Percentiles rank a stretch among this genome's conserved stretches.
These are phyloP conservation scores for Globodera rostochiensis DNA, from an alignment of 1,140 invertebrate genomes.

Conservation along the genomic window DNA sequence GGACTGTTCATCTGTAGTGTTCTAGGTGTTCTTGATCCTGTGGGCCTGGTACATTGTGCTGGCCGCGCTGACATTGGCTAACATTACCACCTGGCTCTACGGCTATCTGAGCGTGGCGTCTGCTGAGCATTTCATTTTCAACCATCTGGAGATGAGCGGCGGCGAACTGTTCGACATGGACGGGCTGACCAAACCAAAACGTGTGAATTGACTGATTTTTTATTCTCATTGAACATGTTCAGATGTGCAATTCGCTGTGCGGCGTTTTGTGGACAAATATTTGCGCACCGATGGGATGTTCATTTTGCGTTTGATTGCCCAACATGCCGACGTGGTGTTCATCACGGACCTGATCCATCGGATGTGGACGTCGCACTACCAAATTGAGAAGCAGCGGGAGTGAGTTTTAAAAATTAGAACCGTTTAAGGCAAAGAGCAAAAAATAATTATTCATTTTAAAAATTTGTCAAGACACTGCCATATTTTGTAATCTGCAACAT, in stretches of 20 bases:
- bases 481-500: background rate
- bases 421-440: background rate
- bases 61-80: slow-evolving; percentile 49
- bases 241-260: slow-evolving; percentile 52
- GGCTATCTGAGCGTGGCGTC: slow-evolving; percentile 55
- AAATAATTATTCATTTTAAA: background rate
- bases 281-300: slow-evolving; percentile 58
- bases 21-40: slow-evolving; percentile 53
- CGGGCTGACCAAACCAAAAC: background rate
- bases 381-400: slow-evolving; percentile 56
- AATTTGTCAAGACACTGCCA: background rate
- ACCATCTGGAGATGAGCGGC: slow-evolving; percentile 62
- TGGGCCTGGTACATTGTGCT: slow-evolving; percentile 61
- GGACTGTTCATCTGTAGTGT: slow-evolving; percentile 34
- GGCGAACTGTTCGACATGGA: slow-evolving; percentile 45
- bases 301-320: slow-evolving; percentile 57
- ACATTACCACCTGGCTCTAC: slow-evolving; percentile 56
- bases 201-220: background rate
- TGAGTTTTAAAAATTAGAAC: slow-evolving; percentile 10
- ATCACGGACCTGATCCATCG: slow-evolving; percentile 57
- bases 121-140: slow-evolving; percentile 57
- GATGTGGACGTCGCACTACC: slow-evolving; percentile 52
- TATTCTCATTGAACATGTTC: background rate
- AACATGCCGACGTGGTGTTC: slow-evolving; percentile 64
- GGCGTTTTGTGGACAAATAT: slow-evolving; percentile 52